phyloP scores from a whole-genome alignment of 2,113 vertebrate genomes.

The Dicaeum eximium region DNA sequence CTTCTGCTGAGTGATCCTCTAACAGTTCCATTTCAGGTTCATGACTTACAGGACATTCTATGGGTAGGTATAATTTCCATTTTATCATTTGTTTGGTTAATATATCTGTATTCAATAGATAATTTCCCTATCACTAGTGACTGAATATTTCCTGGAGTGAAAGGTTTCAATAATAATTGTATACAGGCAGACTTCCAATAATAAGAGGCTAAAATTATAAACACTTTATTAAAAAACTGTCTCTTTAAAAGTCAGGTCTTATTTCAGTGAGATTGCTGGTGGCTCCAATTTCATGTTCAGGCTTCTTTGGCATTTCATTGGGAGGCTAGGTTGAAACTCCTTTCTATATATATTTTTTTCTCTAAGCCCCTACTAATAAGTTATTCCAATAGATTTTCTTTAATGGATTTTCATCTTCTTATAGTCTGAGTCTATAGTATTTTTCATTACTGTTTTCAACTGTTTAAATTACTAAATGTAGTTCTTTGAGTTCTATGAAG shows the following conservation, averaged over 20 bases:
- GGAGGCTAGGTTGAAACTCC: conserved; percentile 35
- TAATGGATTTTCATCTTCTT: conserved; percentile 39
- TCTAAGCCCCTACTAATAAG: conserved; percentile 33
- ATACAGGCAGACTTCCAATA: background rate
- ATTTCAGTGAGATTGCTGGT: conserved; percentile 38
- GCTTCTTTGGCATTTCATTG: conserved; percentile 62
- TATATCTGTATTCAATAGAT: background rate
- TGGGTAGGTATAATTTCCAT: background rate
- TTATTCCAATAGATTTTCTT: conserved; percentile 44
- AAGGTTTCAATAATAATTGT: background rate
- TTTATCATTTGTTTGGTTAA: background rate
- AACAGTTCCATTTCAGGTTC: background rate
- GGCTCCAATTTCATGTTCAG: conserved; percentile 52
- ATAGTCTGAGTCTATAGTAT: background rate
- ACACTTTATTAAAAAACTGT: background rate
- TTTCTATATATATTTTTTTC: conserved; percentile 56
- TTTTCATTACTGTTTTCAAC: background rate
- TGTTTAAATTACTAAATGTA: background rate
- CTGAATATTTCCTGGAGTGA: background rate
- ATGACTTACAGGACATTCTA: background rate
- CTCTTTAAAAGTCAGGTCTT: conserved; percentile 55
- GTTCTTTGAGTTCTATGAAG: background rate
- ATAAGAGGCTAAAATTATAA: conserved; percentile 36
- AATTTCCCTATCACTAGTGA: background rate
- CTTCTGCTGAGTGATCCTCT: background rate